A percentile compares a stretch with the other conserved stretches of the same genome.
phyloP scores from a whole-genome alignment of 2,888 invertebrate species.

The Drosophila cracens region DNA sequence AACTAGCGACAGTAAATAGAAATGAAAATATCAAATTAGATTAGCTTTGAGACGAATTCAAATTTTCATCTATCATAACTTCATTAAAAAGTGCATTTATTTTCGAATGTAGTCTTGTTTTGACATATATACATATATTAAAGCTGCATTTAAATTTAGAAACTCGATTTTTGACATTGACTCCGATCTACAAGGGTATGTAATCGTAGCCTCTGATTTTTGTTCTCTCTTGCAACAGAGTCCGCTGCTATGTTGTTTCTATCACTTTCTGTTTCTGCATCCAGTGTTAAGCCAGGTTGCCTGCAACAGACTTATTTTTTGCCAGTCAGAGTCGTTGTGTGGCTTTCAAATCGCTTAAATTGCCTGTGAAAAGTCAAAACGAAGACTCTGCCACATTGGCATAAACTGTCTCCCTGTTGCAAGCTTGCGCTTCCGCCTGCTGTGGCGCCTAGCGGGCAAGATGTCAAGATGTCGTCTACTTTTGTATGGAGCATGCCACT shows the following conservation, averaged over 20 bases:
- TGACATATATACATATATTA: background rate
- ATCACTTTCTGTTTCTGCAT: background rate
- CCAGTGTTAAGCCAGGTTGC: slow-evolving; percentile 2
- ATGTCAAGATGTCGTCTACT: slow-evolving; percentile 34
- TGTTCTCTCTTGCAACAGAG: background rate
- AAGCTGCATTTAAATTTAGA: background rate
- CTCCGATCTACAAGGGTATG: background rate
- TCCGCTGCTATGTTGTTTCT: slow-evolving; percentile 1
- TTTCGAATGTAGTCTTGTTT: background rate
- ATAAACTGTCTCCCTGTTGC: slow-evolving; percentile 38
- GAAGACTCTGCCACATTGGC: slow-evolving; percentile 20
- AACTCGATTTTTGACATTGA: background rate
- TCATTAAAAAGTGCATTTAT: background rate
- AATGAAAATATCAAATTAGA: background rate
- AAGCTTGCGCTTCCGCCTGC: slow-evolving; percentile 32
- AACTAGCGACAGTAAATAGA: background rate
- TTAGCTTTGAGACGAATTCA: background rate
- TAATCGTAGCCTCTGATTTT: background rate
- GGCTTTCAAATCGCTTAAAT: slow-evolving; percentile 68
- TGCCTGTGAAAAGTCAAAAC: slow-evolving; percentile 52
- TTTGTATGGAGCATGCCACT: slow-evolving; percentile 25
- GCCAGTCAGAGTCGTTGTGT: slow-evolving; percentile 31
- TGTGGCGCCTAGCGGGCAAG: slow-evolving; percentile 30
- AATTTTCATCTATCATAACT: background rate
- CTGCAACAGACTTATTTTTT: background rate